Evolutionary conservation across 1,140 invertebrate species (phyloP).

Genomic region (Phortica variegata): DNA sequence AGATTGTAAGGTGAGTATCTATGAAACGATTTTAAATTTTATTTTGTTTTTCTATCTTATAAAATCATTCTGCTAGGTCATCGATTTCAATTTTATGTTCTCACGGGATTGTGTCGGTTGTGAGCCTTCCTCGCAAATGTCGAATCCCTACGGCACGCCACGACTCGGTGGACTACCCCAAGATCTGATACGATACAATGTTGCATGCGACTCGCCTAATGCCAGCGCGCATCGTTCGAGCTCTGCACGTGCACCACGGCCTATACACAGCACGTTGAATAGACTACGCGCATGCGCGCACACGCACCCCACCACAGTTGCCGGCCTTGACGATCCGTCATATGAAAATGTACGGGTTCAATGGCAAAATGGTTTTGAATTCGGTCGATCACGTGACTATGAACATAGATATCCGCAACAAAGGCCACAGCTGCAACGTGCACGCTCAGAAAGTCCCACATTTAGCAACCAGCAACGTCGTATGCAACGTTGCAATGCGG

Average conservation of each 20-base stretch:
- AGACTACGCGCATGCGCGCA: conserved; percentile 30
- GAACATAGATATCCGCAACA: conserved; percentile 30
- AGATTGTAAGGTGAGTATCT: conserved; percentile 59
- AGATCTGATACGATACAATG: conserved; percentile 50
- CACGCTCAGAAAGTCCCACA: conserved; percentile 49
- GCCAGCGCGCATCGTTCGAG: conserved; percentile 21
- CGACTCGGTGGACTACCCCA: conserved; percentile 39
- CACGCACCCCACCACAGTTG: conserved; percentile 5
- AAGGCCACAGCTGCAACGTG: conserved; percentile 41
- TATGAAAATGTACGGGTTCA: conserved; percentile 55
- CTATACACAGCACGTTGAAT: conserved; percentile 45
- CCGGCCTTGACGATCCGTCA: conserved; percentile 43
- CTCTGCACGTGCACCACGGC: conserved; percentile 24
- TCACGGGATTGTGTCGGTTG: conserved; percentile 53
- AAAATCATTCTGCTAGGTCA: conserved; percentile 39
- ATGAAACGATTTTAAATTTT: background rate
- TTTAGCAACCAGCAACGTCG: conserved; percentile 49
- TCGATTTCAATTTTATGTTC: conserved; percentile 61
- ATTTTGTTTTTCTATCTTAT: background rate
- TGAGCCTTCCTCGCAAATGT: conserved; percentile 41
- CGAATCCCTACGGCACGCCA: conserved; percentile 48
- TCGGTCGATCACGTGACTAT: conserved; percentile 47
- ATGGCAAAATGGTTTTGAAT: conserved; percentile 55
- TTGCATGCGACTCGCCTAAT: conserved; percentile 21
- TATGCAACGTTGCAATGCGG: conserved; percentile 25